Conservation (phyloP, 2,113 vertebrate genomes). For the Eira barbara region DNA sequence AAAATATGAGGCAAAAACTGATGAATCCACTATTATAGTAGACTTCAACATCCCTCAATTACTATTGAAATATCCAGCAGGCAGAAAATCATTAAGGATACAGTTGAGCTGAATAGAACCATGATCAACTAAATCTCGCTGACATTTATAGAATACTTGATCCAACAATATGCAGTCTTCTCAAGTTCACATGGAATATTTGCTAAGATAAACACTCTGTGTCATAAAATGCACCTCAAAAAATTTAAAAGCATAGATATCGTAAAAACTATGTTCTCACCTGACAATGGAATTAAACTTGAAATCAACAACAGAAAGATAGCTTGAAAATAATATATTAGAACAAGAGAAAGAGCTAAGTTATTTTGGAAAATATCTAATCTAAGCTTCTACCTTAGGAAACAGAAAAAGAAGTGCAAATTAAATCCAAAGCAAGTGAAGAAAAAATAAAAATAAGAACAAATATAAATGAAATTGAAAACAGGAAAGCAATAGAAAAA, state of each 20-base stretch:
- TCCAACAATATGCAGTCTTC: neutral
- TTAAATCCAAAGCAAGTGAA: neutral
- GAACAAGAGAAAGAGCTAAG: neutral
- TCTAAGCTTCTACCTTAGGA: neutral
- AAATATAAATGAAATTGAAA: neutral
- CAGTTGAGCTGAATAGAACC: neutral
- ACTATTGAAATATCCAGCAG: neutral
- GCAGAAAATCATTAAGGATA: constrained; percentile 20
- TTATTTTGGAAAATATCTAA: neutral
- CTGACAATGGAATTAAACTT: constrained; percentile 4
- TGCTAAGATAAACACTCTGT: neutral
- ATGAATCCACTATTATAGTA: neutral
- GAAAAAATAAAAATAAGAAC: constrained; percentile 4
- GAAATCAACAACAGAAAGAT: neutral
- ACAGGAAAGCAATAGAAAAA: neutral
- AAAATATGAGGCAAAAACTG: neutral
- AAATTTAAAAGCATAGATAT: constrained; percentile 31
- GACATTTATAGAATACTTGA: neutral
- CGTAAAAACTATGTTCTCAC: neutral
- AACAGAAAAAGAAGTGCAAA: neutral
- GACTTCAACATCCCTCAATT: neutral
- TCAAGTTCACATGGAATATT: neutral
- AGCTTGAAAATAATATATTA: neutral
- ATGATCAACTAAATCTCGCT: neutral
- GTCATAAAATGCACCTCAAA: neutral